These are phyloP conservation scores for Varanus salvator DNA, from an alignment of 2,113 vertebrate genomes.

Conservation along the genomic window DNA sequence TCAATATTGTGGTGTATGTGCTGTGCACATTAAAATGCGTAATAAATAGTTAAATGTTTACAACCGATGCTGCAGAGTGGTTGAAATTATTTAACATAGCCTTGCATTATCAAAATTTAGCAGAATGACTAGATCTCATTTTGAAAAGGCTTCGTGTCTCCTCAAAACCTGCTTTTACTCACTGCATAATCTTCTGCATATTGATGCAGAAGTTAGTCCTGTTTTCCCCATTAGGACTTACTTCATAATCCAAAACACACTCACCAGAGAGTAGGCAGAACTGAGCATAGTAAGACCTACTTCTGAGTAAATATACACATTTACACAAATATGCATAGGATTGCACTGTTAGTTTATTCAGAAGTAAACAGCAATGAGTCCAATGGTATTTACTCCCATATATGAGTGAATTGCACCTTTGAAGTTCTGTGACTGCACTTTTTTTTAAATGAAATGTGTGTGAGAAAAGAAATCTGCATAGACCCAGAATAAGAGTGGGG, in stretches of 20 bases:
- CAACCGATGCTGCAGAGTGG: neutral
- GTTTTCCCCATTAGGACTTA: neutral
- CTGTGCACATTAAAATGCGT: slow-evolving; percentile 87
- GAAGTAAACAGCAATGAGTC: too few relatives aligned
- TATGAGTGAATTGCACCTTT: too few relatives aligned
- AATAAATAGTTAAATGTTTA: slow-evolving; percentile 71
- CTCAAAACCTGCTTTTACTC: neutral
- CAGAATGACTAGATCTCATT: slow-evolving; percentile 15
- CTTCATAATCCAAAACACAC: slow-evolving; percentile 9
- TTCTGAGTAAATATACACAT: neutral
- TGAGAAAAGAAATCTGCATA: neutral
- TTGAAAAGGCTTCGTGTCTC: neutral
- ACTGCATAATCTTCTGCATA: neutral
- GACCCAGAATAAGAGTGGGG: neutral
- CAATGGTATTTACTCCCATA: too few relatives aligned
- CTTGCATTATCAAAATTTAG: neutral
- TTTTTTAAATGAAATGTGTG: neutral
- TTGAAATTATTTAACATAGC: slow-evolving; percentile 25
- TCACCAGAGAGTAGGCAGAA: neutral
- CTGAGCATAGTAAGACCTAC: neutral
- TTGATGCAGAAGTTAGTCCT: neutral
- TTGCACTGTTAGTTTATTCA: neutral
- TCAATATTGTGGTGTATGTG: slow-evolving; percentile 86
- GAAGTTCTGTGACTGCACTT: neutral
- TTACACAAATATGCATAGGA: neutral